Evolutionary conservation across 2,113 vertebrate species (phyloP).

Genomic region (Cephalophus harveyi): DNA sequence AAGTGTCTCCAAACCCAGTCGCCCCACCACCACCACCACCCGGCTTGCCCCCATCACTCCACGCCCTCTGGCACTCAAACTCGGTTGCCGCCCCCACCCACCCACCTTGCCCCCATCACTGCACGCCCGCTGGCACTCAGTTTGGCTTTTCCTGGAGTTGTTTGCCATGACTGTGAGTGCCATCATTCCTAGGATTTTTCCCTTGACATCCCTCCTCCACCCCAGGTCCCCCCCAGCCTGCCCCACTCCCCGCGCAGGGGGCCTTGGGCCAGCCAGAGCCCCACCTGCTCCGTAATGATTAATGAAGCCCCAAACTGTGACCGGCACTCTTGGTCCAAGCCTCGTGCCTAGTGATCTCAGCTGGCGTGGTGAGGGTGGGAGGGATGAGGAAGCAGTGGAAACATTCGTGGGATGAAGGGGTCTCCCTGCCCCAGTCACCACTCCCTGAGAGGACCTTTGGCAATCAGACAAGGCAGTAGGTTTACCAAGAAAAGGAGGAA

Average conservation of each 20-base stretch:
- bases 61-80: background rate
- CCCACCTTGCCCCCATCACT: background rate
- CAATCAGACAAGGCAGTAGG: constrained; percentile 37
- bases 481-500: constrained; percentile 69
- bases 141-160: background rate
- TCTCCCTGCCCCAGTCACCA: background rate
- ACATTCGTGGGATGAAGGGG: background rate
- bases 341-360: constrained; percentile 49
- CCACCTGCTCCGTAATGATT: background rate
- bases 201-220: background rate
- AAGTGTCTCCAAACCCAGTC: background rate
- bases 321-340: background rate
- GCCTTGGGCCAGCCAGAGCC: background rate
- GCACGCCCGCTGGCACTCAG: background rate
- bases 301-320: background rate
- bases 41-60: background rate
- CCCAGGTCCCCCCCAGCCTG: background rate
- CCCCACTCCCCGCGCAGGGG: rapidly evolving
- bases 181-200: background rate
- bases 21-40: rapidly evolving
- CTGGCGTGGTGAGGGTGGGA: background rate
- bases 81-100: rapidly evolving
- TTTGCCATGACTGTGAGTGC: rapidly evolving
- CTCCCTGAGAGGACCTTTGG: constrained; percentile 31
- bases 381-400: background rate